Evolutionary conservation across 2,113 vertebrate species (phyloP).

Genomic region (Megaptera novaeangliae): DNA sequence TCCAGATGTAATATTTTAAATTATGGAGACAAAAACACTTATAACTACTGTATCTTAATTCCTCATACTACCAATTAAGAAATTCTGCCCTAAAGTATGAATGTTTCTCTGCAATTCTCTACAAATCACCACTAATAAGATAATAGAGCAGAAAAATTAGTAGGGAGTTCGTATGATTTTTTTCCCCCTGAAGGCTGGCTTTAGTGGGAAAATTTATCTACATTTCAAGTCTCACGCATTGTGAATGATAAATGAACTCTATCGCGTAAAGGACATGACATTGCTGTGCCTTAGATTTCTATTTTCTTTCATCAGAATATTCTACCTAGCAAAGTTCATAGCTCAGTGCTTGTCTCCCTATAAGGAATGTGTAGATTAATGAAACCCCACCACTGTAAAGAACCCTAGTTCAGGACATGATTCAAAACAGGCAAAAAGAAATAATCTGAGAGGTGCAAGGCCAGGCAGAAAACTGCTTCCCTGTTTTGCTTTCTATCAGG

Average conservation of each 20-base stretch:
- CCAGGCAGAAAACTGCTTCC: not conserved
- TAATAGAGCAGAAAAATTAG: conserved; percentile 62
- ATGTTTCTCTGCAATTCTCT: conserved; percentile 44
- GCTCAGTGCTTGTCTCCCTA: conserved; percentile 4
- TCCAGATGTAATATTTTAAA: conserved; percentile 38
- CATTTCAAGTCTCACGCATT: conserved; percentile 55
- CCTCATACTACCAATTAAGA: conserved; percentile 54
- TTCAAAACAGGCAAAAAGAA: conserved; percentile 16
- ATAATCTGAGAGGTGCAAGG: not conserved
- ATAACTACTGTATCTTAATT: conserved; percentile 24
- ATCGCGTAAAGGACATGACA: conserved; percentile 60
- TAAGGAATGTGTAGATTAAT: conserved; percentile 28
- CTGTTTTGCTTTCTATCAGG: not conserved
- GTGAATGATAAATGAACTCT: conserved; percentile 70
- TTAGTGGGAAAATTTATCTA: conserved; percentile 66
- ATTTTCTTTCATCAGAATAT: conserved; percentile 57
- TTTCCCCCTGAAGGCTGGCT: conserved; percentile 32
- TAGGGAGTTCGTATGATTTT: conserved; percentile 58
- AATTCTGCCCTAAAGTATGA: conserved; percentile 48
- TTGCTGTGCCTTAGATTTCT: conserved; percentile 52
- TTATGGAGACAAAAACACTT: not conserved
- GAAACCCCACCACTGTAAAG: not conserved
- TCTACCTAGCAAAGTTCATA: conserved; percentile 35
- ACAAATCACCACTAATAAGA: conserved; percentile 68
- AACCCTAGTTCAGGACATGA: not conserved